Evolutionary conservation across 2,888 invertebrate species (phyloP), one percentile per base, ranked within the genome.

Genomic region (Dichetophora obliterata): DNA sequence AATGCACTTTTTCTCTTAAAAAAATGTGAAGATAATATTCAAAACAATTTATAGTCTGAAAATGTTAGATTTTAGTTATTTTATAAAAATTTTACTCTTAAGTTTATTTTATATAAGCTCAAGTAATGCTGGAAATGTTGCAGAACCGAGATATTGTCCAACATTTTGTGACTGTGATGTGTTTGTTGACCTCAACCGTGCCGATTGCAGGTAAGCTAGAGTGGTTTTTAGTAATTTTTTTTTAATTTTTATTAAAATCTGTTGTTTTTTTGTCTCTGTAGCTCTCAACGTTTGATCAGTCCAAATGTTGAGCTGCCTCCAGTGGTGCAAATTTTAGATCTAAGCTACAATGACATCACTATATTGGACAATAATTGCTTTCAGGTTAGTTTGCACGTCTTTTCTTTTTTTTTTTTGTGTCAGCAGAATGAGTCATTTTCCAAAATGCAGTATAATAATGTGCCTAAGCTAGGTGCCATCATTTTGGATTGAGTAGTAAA

Each of bases 311-410:
- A 92, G 82, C 91, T 93, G 83, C 92, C 93, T 0, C 87, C 88
- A 66, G 89, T 89, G 27, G 92, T 92, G 43, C 91, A 93, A 87
- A 88, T 92, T 63, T 91, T 93, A 79, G 92, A 92, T 86, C 88
- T 93, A 79, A 92, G 91, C 81, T 90, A 91, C 80, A 93, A 93
- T 87, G 91, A 90, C 82, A 92, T 93, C 80, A 91, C 91, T 81
- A 91, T 91, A 81, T 86, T 93, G 84, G 91, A 92, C 77, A 91
- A 92, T 84, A 91, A 90, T 82, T 91, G 91, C 86, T 93, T 93
- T 85, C 89, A 91, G 90, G 93, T 93, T 87, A 89, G 86, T 84
- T 11, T 66, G 11, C 5, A 2, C n/a, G 63, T 37, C n/a, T 9
- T 34, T 37, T 34, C 9, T 22, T 27, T 22, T 31, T 31, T 34